Base-by-base conservation (phyloP, 2,888 invertebrate species). In the Noctua janthe region DNA sequence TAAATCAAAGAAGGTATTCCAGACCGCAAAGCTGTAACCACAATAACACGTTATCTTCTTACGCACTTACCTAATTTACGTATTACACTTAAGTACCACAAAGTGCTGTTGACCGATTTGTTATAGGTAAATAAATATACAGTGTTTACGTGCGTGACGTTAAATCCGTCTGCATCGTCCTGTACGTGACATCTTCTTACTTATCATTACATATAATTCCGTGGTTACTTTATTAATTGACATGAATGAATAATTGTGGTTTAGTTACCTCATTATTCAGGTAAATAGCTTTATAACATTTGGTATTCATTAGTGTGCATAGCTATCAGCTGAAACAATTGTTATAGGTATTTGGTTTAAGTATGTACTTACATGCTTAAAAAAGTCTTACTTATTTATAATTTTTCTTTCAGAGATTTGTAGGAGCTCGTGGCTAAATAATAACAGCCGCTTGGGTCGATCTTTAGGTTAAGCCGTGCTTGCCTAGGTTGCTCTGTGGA, bases 251-350 rank as follows among this genome's bases (percentile, higher is more conserved):
- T 71, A 15, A 3, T 10, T 80, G 49, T 51, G 72, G 72, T 80
- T 64, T 51, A 49, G 13, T 70, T 56, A 84, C 35, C 39, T 69
- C 67, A 56, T 74, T 23, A 29, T 54, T 49, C 23, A 51, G 62
- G 17, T 69, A 29, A n/a, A 70, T 67, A 39, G 67, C 43, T 67
- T 67, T 43, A 43, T 23, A 20, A 17, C 8, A 64, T 64, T 59
- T n/a, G 6, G 59, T 11, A 35, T 35, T 39, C 11, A 10, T 66
- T 11, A 11, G 43, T 3, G 39, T 0, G 17, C 11, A 54, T 54
- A 59, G 11, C 43, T 64, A 64, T 64, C n/a, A 15, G 70, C 20
- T 20, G 6, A 13, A n/a, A 29, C 10, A 11, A 59, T 54, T n/a
- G 0, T n/a, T 59, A 10, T 51, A 47, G 10, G 15, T 29, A 43